phyloP scores from a whole-genome alignment of 2,888 invertebrate genomes.

The Parapristionchus giblindavisi region DNA sequence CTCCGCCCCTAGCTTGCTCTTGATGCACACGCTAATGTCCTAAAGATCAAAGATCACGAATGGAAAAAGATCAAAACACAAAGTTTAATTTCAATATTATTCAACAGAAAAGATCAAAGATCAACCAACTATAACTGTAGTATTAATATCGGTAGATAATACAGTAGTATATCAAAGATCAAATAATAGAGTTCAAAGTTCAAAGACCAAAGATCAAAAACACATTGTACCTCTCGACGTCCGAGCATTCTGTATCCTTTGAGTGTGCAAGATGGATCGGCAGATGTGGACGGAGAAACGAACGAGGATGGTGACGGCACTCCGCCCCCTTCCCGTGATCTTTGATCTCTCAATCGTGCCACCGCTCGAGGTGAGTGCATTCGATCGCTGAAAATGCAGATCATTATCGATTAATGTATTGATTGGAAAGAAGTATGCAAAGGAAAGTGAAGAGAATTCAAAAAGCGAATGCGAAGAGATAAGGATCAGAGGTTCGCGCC shows the following conservation, averaged over 20 bases:
- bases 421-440: no score
- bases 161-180: not conserved
- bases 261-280: constrained; percentile 32
- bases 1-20: constrained; percentile 35
- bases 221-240: constrained; percentile 19
- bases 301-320: constrained; percentile 4
- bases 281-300: constrained; percentile 34
- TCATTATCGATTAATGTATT: no score
- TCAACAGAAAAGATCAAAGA: no score
- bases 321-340: no score
- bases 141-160: not conserved
- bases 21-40: constrained; percentile 15
- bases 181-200: not conserved
- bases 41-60: not conserved
- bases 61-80: no score
- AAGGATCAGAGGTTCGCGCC: no score
- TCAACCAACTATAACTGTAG: not conserved
- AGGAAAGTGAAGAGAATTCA: no score
- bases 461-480: no score
- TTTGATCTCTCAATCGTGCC: no score
- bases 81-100: no score
- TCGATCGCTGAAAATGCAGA: no score
- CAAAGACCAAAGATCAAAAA: not conserved
- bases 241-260: constrained; percentile 18
- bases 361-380: no score